Evolutionary conservation across 2,113 vertebrate species (phyloP).

Genomic region (Oreochromis niloticus): DNA sequence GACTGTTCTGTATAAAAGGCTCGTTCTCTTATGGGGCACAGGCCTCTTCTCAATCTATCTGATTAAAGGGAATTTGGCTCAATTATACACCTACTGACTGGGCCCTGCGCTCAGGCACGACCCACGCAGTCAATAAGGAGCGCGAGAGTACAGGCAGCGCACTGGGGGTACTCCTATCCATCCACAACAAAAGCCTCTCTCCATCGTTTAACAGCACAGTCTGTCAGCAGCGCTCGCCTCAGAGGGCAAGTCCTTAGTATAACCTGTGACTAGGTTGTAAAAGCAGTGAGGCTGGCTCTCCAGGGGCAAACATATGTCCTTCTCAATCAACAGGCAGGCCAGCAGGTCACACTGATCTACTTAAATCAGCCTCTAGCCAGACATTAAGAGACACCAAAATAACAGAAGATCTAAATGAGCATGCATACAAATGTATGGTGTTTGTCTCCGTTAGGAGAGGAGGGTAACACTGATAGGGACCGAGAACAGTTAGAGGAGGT

Average conservation of each 20-base stretch:
- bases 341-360: conserved; percentile 4
- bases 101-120: conserved; percentile 22
- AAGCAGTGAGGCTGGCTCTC: conserved; percentile 44
- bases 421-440: background rate
- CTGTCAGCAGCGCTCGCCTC: conserved; percentile 32
- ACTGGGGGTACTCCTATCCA: conserved; percentile 21
- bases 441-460: background rate
- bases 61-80: conserved; percentile 73
- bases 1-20: conserved; percentile 41
- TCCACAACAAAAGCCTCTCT: background rate
- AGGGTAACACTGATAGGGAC: conserved; percentile 33
- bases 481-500: conserved; percentile 24
- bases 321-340: conserved; percentile 17
- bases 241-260: conserved; percentile 37
- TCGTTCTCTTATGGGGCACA: conserved; percentile 40
- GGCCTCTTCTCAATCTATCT: conserved; percentile 51
- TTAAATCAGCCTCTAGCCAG: conserved; percentile 36
- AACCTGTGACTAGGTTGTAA: conserved; percentile 46
- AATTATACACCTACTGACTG: conserved; percentile 61
- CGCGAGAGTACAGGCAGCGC: background rate
- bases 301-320: conserved; percentile 19
- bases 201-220: background rate
- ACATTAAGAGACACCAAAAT: background rate
- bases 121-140: conserved; percentile 7
- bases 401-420: background rate